Base-by-base conservation (phyloP, 2,113 vertebrate species). In the Dendropsophus ebraccatus region DNA sequence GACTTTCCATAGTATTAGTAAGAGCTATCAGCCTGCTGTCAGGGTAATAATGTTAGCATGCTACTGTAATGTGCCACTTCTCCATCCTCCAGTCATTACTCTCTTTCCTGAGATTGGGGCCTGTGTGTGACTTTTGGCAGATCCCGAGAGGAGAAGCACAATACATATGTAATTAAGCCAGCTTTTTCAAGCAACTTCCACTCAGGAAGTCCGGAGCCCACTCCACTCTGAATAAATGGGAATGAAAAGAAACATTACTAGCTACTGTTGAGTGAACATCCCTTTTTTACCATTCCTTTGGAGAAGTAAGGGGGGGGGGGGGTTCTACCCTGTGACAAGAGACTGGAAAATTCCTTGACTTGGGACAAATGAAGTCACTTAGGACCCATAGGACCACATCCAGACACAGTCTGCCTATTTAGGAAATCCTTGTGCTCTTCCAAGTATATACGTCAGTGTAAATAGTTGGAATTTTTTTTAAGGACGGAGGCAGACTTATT, bases 121-220 rank as follows among this genome's bases (percentile, higher is more conserved):
- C 84, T 62, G 65, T 35, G 25, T 87, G 85, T 87, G 78, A 87
- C 74, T 87, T 62, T 87, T 87, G 77, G 85, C 85, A 87, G 65
- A 74, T 41, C 69, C 49, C 54, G n/a, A 50, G 35, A 87, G 52
- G 45, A 23, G 67, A 80, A 56, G 67, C 49, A 86, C 84, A 81
- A 86, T 86, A 60, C 76, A 81, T 35, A 52, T 54, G 30, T 30
- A 49, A 81, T 86, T 37, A 72, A 69, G 62, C 50, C 84, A 86
- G 76, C 65, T 81, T 81, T 74, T 73, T 60, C 25, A 81, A 25
- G 30, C 25, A 81, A 35, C 78, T 87, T 87, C 78, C 85, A 87
- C 78, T 87, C 77, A 87, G 85, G 85, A 87, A 81, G 72, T 87
- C 78, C 74, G 74, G 56, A 77, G 83, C 67, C 83, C 41, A 30